Conservation (phyloP, 2,113 vertebrate species). For the Antennarius striatus region DNA sequence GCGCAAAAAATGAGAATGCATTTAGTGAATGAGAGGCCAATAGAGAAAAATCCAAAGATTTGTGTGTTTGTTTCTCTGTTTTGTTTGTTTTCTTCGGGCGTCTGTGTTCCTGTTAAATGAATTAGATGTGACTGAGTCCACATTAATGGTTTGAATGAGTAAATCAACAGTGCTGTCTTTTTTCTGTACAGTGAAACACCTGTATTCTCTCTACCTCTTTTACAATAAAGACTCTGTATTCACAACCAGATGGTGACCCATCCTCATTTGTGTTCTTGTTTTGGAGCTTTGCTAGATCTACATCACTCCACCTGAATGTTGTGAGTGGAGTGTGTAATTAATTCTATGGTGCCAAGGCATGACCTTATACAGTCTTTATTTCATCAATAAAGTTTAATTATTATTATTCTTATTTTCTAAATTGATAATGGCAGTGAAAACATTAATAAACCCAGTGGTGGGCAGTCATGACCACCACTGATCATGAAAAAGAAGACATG, state of each 20-base stretch:
- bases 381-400: too few species aligned
- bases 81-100: slow-evolving; percentile 57
- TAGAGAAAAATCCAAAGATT: slow-evolving; percentile 83
- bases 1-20: slow-evolving; percentile 72
- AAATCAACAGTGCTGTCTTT: slow-evolving; percentile 80
- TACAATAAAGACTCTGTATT: slow-evolving; percentile 87
- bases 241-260: slow-evolving; percentile 55
- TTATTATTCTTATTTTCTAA: too few species aligned
- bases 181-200: slow-evolving; percentile 86
- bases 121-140: slow-evolving; percentile 68
- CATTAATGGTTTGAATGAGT: slow-evolving; percentile 75
- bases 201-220: slow-evolving; percentile 88
- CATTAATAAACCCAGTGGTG: too few species aligned
- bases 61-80: slow-evolving; percentile 74
- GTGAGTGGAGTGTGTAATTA: too few species aligned
- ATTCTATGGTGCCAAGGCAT: too few species aligned
- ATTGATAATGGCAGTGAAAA: too few species aligned
- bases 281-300: too few species aligned
- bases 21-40: slow-evolving; percentile 74
- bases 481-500: too few species aligned
- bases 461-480: too few species aligned
- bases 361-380: too few species aligned
- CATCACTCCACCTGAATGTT: too few species aligned
- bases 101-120: slow-evolving; percentile 63
- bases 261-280: too few species aligned